Evolutionary conservation across 2,888 invertebrate species (phyloP), one percentile per base, ranked within the genome.

Genomic region (Theodoxus fluviatilis): DNA sequence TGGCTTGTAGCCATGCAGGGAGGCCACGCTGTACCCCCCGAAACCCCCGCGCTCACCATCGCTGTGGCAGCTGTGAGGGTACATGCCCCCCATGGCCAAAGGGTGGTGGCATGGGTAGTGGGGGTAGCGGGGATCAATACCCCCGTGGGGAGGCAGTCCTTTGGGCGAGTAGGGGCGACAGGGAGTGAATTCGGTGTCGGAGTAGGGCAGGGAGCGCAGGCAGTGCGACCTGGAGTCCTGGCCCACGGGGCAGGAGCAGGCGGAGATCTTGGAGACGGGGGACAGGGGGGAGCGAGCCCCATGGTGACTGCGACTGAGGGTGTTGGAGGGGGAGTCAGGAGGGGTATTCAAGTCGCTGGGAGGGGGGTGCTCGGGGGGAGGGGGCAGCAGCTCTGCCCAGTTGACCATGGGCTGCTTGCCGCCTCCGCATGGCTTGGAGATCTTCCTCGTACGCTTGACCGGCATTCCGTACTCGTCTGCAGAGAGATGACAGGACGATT

Each of bases 341-440:
- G 83, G 82, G 4, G 84, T 81, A 6, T 84, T 83, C 67, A 82
- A 78, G 68, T 84, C 84, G 74, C 82, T 86, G 3, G 86, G 85
- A 9, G 87, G 88, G 12, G 87, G 87, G 74, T 87, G 85, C 66
- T 87, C 87, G 1, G 88, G 88, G 3, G 88, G 88, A 25, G 88
- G 88, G 25, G 88, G 88, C 6, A 87, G 81, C 73, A 87, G 80
- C 76, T 86, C 87, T 22, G 83, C 83, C 75, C 85, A 83, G 74
- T 84, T 84, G n/a, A 82, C 78, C 68, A 84, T 80, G 43, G 83
- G 81, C 70, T 83, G 84, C 75, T 84, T 85, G 37, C 78, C 79
- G 31, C 72, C 73, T 22, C 72, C 61, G 40, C 75, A 73, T 43
- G 74, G 71, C 65, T 78, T 76, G 12, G 65, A 70, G 52, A 71